These are phyloP conservation scores for Eubasilissa regina DNA, from an alignment of 1,140 invertebrate species.

Conservation along the genomic window DNA sequence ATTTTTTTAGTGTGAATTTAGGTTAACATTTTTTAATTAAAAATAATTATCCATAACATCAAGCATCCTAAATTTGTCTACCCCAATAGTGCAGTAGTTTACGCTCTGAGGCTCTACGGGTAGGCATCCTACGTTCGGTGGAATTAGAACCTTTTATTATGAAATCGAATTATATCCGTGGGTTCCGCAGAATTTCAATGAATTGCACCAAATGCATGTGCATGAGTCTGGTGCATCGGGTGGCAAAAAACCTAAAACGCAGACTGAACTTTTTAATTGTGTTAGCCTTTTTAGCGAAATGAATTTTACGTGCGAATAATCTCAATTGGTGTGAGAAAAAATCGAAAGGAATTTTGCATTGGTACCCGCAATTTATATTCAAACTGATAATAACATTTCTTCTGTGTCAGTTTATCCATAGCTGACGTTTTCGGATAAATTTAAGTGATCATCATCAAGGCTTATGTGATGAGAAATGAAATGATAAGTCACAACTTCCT, in stretches of 20 bases:
- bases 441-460: no score
- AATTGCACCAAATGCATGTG: slow-evolving; percentile 24
- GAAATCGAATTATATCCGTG: slow-evolving; percentile 57
- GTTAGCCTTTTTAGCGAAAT: slow-evolving; percentile 45
- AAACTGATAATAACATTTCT: no score
- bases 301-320: slow-evolving; percentile 11
- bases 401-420: no score
- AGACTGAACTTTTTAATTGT: slow-evolving; percentile 52
- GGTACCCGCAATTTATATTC: no score
- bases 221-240: not conserved
- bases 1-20: no score
- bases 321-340: not conserved
- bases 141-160: slow-evolving; percentile 57
- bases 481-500: no score
- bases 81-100: slow-evolving; percentile 9
- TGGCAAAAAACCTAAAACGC: slow-evolving; percentile 47
- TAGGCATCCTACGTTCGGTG: slow-evolving; percentile 26
- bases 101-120: slow-evolving; percentile 1
- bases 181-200: slow-evolving; percentile 53
- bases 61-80: not conserved
- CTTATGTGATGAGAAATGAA: no score
- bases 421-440: no score
- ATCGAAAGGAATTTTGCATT: not conserved
- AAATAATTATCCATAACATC: not conserved
- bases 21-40: not conserved